Evolutionary conservation across 2,113 vertebrate species (phyloP).

Genomic region (Pseudorectes ferrugineus): DNA sequence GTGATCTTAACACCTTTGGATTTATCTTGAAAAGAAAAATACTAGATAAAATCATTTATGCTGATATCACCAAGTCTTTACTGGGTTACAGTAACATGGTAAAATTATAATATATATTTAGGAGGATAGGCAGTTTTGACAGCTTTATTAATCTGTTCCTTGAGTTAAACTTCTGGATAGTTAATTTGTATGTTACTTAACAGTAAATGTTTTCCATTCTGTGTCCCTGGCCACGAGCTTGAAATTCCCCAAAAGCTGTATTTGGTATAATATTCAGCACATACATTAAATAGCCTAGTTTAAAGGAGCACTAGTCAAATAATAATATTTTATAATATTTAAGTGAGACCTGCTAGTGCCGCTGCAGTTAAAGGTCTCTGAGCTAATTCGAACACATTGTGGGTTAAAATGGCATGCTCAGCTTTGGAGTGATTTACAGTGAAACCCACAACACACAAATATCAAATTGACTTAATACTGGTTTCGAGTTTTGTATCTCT

Average conservation of each 20-base stretch:
- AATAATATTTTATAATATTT: not conserved
- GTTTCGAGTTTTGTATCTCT: not conserved
- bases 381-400: not conserved
- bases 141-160: slow-evolving; percentile 7
- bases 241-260: not conserved
- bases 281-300: not conserved
- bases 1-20: slow-evolving; percentile 56
- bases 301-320: not conserved
- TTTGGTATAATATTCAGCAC: not conserved
- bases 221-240: not conserved
- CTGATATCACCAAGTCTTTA: slow-evolving; percentile 22
- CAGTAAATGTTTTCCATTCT: not conserved
- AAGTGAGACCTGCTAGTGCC: not conserved
- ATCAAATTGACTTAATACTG: slow-evolving; percentile 6
- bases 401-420: not conserved
- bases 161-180: not conserved
- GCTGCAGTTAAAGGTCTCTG: not conserved
- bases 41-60: slow-evolving; percentile 35
- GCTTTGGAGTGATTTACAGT: not conserved
- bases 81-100: not conserved
- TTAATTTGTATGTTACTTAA: slow-evolving; percentile 32
- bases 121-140: slow-evolving; percentile 9
- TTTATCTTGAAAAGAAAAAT: slow-evolving; percentile 61
- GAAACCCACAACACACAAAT: not conserved
- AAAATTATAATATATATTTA: slow-evolving; percentile 7